Base-by-base conservation (phyloP, 2,113 vertebrate genomes). In the Rousettus leschenaultii region DNA sequence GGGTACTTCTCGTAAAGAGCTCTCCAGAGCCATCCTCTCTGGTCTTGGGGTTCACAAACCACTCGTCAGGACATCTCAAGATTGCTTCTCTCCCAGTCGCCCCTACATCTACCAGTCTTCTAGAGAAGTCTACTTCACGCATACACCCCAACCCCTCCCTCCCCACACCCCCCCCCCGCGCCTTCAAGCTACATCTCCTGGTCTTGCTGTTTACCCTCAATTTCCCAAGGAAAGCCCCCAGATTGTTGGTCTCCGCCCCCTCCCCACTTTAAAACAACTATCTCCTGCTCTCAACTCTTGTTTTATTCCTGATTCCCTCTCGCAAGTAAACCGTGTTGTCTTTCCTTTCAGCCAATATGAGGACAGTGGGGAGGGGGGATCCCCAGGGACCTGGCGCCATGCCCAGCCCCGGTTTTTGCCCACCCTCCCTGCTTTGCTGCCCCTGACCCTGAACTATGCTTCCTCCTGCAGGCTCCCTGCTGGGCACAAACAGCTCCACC, bases 401-500 rank as follows among this genome's bases (percentile, higher is more conserved):
- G 43, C 70, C 77, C 70, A 45, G 33, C 59, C 53, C n/a, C 28
- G 6, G 6, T 18, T 35, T 4, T 28, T 33, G 65, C 73, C 71
- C 86, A 66, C n/a, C 22, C 33, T 68, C 77, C 57, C 43, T 70
- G 26, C 35, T 51, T 78, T n/a, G 7, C 75, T 53, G 61, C 77
- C 68, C 63, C 95, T 97, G 73, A 94, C 75, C 79, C 33, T 21
- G 33, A 3, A 35, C 48, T 83, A 89, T 75, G 28, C 73, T 96
- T 85, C n/a, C 66, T 68, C 30, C 43, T 79, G 6, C 94, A 98
- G 97, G 96, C n/a, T 97, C 77, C 26, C 26, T 40, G 59, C 80
- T 87, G 92, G 80, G 51, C 87, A 85, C 85, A 51, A 97, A 92
- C 92, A 92, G 97, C 97, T 98, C 65, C 96, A 95, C 97, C 97